Evolutionary conservation across 2,888 invertebrate genomes (phyloP), one percentile per base, ranked within the genome.

Genomic region (Odontomyia ornata): DNA sequence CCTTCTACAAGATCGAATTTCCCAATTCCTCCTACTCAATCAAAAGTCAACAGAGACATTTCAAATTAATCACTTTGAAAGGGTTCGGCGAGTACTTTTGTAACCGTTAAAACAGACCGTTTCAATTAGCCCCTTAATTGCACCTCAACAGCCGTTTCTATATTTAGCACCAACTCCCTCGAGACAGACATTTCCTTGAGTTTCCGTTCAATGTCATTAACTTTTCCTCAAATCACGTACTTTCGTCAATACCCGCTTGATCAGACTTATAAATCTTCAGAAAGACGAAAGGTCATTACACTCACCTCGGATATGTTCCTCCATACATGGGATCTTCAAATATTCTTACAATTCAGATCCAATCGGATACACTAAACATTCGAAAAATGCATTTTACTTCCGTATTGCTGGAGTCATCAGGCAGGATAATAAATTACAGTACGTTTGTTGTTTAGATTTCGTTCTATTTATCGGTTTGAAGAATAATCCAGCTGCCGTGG

Each of bases 341-440:
- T 43, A 36, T 43, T 28, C 25, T 36, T 18, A 15, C 52, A 52
- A 15, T 15, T 52, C 18, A 15, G 18, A 18, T 13, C 18, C 43
- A 36, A 18, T 65, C 25, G 27, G 47, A 25, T 46, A 13, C 47
- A 47, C 23, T n/a, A 69, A 18, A 47, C 52, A 72, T 56, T 30
- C 57, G n/a, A 57, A 72, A 72, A 43, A 72, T 72, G 56, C 72
- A 72, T 56, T 69, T 69, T 57, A 72, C 72, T 72, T 72, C 72
- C 72, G 72, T 56, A 72, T 72, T 11, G 28, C 72, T 72, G 27
- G 28, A 56, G 72, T 27, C 56, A 72, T 18, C n/a, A 13, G 65
- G 69, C 47, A 69, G 47, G 69, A 69, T 69, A 69, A 69, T 69
- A 69, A 69, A 69, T 69, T 69, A 69, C 47, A 69, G 25, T 11